Percentiles rank a stretch among this genome's conserved stretches.
Conservation (phyloP, 2,888 invertebrate species). For the Brachypalpus laphriformis region DNA sequence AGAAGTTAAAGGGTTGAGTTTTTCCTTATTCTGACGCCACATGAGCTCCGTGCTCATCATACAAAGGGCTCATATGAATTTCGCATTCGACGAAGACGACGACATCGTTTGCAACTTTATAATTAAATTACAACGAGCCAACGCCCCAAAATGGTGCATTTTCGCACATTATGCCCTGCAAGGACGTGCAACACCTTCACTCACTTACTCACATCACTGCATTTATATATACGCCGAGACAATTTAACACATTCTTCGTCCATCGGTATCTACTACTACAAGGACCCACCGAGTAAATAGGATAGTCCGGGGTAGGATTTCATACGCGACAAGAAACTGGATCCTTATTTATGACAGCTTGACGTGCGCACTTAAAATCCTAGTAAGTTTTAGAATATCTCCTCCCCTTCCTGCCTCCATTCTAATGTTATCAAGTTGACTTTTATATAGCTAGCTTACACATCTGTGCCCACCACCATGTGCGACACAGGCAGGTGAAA, state of each 20-base stretch:
- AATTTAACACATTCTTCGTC: slow-evolving; percentile 43
- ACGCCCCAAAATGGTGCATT: slow-evolving; percentile 32
- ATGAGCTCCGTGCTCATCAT: neutral
- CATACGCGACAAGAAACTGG: slow-evolving; percentile 33
- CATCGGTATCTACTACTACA: slow-evolving; percentile 17
- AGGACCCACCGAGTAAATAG: neutral
- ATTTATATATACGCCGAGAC: slow-evolving; percentile 28
- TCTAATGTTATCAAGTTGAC: slow-evolving; percentile 1
- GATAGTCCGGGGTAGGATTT: neutral
- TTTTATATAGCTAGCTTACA: neutral
- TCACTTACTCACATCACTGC: slow-evolving; percentile 2
- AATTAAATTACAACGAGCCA: slow-evolving; percentile 65
- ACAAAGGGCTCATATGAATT: neutral
- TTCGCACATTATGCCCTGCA: neutral
- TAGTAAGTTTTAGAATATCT: slow-evolving; percentile 23
- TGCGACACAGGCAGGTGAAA: slow-evolving; percentile 22
- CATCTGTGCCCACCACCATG: neutral
- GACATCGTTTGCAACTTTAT: slow-evolving; percentile 37
- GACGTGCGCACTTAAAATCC: slow-evolving; percentile 39
- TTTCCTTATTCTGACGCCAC: neutral
- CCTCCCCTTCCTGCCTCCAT: neutral
- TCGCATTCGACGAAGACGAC: slow-evolving; percentile 3
- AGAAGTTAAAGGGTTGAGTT: neutral
- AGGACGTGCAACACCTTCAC: slow-evolving; percentile 9
- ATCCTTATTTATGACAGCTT: slow-evolving; percentile 45